A percentile compares a stretch with the other conserved stretches of the same genome.
These are phyloP conservation scores for Odontamblyopus rebecca DNA, from an alignment of 2,797 vertebrate genomes.

Conservation along the genomic window DNA sequence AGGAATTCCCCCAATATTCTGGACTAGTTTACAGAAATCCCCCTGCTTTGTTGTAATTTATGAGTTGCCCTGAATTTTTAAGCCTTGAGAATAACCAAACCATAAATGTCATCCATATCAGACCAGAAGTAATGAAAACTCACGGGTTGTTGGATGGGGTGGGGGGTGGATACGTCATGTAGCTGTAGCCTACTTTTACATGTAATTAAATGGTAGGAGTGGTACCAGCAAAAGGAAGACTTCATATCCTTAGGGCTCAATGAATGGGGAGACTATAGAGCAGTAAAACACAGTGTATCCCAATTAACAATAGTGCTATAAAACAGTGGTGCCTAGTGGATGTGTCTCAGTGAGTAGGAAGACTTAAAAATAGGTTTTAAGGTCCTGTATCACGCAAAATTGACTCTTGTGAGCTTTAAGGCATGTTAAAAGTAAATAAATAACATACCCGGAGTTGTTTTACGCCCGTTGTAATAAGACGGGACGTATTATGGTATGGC, in stretches of 20 bases:
- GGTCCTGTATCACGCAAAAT: too few relatives aligned
- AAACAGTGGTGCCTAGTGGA: background rate
- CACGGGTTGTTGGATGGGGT: background rate
- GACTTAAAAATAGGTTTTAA: too few relatives aligned
- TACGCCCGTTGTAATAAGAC: too few relatives aligned
- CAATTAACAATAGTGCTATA: background rate
- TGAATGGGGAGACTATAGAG: background rate
- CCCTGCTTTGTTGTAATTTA: background rate
- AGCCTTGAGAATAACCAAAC: background rate
- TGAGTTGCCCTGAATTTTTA: too few relatives aligned
- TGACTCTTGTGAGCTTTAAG: too few relatives aligned
- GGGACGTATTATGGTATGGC: too few relatives aligned
- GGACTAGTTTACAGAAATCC: background rate
- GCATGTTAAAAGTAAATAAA: too few relatives aligned
- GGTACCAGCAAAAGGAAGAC: background rate
- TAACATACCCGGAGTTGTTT: too few relatives aligned
- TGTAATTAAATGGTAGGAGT: slow-evolving; percentile 6
- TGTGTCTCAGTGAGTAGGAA: background rate
- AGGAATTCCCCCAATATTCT: background rate
- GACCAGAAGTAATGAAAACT: background rate
- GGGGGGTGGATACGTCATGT: background rate
- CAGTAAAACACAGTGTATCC: background rate
- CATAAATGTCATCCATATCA: background rate
- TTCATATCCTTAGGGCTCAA: background rate
- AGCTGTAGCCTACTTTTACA: slow-evolving; percentile 1